Percentiles rank a stretch among this genome's conserved stretches.
These are phyloP conservation scores for Spilogale gracilis DNA, from an alignment of 2,113 vertebrate species.

Conservation along the genomic window DNA sequence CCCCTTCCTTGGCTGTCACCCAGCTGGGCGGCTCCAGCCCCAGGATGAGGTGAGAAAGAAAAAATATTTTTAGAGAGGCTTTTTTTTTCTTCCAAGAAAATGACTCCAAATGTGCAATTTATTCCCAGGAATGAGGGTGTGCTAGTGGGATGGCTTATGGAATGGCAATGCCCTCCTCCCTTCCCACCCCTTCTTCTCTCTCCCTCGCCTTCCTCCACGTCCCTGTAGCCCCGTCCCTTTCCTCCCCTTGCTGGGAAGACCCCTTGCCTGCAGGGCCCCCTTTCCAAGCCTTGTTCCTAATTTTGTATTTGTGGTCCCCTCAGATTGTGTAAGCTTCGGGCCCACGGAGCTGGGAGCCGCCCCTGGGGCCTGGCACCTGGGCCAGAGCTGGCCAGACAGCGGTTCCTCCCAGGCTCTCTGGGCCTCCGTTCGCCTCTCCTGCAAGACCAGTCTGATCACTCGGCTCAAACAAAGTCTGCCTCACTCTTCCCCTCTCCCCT, in stretches of 20 bases:
- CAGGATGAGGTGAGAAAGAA: slow-evolving; percentile 58
- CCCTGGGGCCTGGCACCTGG: not conserved
- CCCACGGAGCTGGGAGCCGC: too few relatives aligned
- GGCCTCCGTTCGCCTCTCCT: not conserved
- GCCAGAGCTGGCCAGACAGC: not conserved
- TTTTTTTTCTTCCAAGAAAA: slow-evolving; percentile 68
- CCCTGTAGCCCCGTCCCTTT: not conserved
- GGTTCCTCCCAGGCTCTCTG: not conserved
- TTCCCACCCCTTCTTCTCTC: fast-evolving
- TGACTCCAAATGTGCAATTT: slow-evolving; percentile 59
- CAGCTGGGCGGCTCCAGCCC: slow-evolving; percentile 38
- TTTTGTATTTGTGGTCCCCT: not conserved
- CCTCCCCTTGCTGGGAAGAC: not conserved
- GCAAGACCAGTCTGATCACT: not conserved
- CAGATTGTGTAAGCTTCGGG: not conserved
- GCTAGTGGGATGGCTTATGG: not conserved
- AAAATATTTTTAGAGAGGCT: slow-evolving; percentile 69
- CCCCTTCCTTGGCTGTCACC: not conserved
- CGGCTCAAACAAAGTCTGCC: not conserved
- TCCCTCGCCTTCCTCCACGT: not conserved
- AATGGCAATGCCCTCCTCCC: fast-evolving
- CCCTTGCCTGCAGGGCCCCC: not conserved
- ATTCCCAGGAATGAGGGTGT: not conserved
- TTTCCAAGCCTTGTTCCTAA: not conserved
- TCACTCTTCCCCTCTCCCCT: fast-evolving